Evolutionary conservation across 2,888 invertebrate genomes (phyloP), one percentile per base, ranked within the genome.

Genomic region (Meganola albula): DNA sequence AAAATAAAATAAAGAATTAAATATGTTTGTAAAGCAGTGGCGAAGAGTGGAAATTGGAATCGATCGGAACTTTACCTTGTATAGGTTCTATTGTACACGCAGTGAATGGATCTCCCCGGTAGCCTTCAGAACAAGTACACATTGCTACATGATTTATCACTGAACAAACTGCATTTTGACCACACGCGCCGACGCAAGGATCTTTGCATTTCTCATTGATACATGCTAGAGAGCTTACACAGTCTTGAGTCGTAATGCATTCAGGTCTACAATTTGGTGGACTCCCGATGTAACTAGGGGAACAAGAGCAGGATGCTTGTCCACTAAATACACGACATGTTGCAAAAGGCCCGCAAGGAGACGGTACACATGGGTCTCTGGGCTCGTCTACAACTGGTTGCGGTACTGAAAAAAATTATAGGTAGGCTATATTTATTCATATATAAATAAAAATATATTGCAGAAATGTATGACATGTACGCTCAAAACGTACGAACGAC

Each of bases 111-210:
- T 90, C 90, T 18, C 91, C 92, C 30, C 79, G 86, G 48, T 84
- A 88, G 12, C 88, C 88, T 9, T 83, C 74, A 1, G 82, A 60
- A 45, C 91, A 92, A 11, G 88, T 78, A 58, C 92, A 92, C 27
- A 89, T 87, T 2, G 91, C 89, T 18, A 88, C 79, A 53, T 91
- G 91, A 45, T 89, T 89, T 27, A 89, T 78, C 10, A 90, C 90
- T 25, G 70, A 72, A 63, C 91, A 88, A 45, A 74, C 68, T 24
- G 91, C 87, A 41, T 82, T 76, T 57, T 78, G 63, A 40, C 91
- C 90, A 63, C 91, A 92, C 0, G 90, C 88, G n/a, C 91, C 91
- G 21, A 88, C 88, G 49, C 92, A 93, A 1, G 92, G 91, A 60
- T 91, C 90, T 37, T 76, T 74, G 57, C 91, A 91, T 63, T 88